phyloP scores from a whole-genome alignment of 2,888 invertebrate species.

The Acanthosepion esculentum region DNA sequence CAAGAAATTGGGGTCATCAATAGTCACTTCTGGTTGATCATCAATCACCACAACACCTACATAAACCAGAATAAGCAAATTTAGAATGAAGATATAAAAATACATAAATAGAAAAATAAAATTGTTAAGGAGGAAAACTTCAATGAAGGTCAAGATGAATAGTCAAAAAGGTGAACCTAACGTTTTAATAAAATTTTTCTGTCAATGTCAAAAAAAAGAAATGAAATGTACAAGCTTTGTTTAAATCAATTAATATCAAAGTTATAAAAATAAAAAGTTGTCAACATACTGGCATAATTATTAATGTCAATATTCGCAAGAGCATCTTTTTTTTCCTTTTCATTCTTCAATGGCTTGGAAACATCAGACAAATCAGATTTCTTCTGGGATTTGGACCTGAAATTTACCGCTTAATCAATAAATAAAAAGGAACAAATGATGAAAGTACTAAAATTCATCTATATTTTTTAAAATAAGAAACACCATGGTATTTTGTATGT shows the following conservation, averaged over 20 bases:
- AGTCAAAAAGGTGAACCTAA: too few species aligned
- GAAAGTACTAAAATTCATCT: too few species aligned
- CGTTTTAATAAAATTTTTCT: too few species aligned
- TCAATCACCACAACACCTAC: constrained; percentile 78
- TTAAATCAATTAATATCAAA: not conserved
- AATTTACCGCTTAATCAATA: constrained; percentile 46
- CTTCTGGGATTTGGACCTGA: constrained; percentile 59
- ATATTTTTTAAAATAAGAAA: too few species aligned
- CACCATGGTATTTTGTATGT: too few species aligned
- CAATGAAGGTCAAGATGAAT: too few species aligned
- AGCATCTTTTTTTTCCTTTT: constrained; percentile 76
- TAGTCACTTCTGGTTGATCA: constrained; percentile 77
- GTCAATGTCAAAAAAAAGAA: too few species aligned
- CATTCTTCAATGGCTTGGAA: constrained; percentile 70
- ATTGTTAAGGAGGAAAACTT: too few species aligned
- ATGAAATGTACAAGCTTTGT: too few species aligned
- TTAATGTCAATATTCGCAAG: constrained; percentile 79
- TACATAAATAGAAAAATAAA: too few species aligned
- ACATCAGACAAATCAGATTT: constrained; percentile 71
- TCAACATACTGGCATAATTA: constrained; percentile 77
- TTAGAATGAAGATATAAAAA: too few species aligned
- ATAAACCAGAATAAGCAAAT: constrained; percentile 41
- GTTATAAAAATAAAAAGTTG: not conserved
- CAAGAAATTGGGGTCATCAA: constrained; percentile 75
- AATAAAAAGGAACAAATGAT: not conserved